These are phyloP conservation scores for Rana temporaria DNA, from an alignment of 2,113 vertebrate species.

Conservation along the genomic window DNA sequence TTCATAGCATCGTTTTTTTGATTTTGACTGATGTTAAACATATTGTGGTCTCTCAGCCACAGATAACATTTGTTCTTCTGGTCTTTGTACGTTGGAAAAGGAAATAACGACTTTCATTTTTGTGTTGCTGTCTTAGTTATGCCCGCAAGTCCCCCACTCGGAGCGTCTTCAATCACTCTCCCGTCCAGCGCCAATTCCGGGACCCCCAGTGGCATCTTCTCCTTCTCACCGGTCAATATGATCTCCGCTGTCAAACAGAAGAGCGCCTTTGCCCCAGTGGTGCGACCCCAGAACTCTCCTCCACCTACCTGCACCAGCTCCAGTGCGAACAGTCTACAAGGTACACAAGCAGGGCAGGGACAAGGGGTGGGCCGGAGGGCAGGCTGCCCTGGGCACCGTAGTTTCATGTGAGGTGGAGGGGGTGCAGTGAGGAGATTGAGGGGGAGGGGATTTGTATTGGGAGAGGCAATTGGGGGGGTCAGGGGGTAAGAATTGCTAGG, in stretches of 20 bases:
- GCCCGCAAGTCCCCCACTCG: constrained; percentile 77
- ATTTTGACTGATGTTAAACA: no score
- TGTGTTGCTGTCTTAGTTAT: constrained; percentile 68
- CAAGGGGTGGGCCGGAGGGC: no score
- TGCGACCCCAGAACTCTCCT: constrained; percentile 90
- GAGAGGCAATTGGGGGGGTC: no score
- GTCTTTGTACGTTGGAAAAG: no score
- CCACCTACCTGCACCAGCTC: constrained; percentile 90
- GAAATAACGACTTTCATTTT: not conserved
- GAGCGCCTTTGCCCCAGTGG: constrained; percentile 96
- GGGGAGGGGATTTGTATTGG: no score
- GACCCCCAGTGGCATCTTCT: constrained; percentile 80
- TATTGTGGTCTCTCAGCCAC: no score
- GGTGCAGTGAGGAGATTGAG: no score
- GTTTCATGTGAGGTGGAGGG: no score
- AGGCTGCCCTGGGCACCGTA: no score
- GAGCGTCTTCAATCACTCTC: constrained; percentile 73
- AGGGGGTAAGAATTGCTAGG: no score
- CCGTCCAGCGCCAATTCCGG: constrained; percentile 67
- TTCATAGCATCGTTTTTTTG: no score
- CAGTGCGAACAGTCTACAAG: constrained; percentile 88
- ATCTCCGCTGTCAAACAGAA: constrained; percentile 98
- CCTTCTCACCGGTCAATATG: constrained; percentile 95
- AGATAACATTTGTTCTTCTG: no score
- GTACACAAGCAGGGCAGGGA: constrained; percentile 74